These are phyloP conservation scores for Linyphia triangularis DNA, from an alignment of 2,888 invertebrate genomes.

Conservation along the genomic window DNA sequence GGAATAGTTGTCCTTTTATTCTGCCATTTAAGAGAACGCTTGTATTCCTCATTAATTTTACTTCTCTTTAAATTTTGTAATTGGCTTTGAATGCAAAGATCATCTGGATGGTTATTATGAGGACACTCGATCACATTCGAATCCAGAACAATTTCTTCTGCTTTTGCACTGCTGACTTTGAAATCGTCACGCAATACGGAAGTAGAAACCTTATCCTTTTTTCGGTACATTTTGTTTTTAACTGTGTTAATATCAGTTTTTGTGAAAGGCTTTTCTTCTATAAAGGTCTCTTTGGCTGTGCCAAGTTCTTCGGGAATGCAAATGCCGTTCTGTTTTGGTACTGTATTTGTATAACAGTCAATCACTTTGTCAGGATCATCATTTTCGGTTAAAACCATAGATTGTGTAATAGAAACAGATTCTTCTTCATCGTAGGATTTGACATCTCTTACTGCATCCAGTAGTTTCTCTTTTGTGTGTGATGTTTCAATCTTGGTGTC, in stretches of 20 bases:
- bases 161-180: neutral
- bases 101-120: neutral
- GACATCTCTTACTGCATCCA: neutral
- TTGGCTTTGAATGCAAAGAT: neutral
- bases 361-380: neutral
- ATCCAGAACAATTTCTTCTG: neutral
- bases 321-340: neutral
- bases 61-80: neutral
- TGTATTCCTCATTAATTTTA: neutral
- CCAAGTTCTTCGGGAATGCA: neutral
- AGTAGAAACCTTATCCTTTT: neutral
- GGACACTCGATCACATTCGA: neutral
- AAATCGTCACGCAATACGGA: neutral
- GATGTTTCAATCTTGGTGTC: neutral
- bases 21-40: neutral
- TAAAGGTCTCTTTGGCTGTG: neutral
- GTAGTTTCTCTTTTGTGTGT: neutral
- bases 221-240: neutral
- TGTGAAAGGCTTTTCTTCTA: constrained; percentile 11
- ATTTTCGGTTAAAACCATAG: neutral
- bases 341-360: too few species aligned
- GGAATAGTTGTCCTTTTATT: neutral
- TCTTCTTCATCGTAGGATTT: neutral
- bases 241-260: constrained; percentile 4
- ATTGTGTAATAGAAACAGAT: neutral